A percentile compares a stretch with the other conserved stretches of the same genome.
Conservation (phyloP, 2,888 invertebrate genomes). For the Erannis defoliaria region DNA sequence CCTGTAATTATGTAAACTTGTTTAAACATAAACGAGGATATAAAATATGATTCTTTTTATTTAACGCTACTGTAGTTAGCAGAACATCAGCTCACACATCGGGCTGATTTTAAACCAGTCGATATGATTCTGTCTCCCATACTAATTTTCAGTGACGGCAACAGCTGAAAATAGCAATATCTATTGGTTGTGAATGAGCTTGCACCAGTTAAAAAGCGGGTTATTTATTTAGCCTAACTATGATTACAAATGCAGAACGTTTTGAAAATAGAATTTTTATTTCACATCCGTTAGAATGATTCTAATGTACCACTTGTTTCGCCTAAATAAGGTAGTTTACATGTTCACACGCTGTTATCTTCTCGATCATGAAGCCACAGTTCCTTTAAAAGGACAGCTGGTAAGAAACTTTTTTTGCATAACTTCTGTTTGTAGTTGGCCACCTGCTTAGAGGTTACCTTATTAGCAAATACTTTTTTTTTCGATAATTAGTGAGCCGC, state of each 20-base stretch:
- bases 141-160: not conserved
- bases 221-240: not conserved
- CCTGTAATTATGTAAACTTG: not conserved
- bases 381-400: conserved; percentile 24
- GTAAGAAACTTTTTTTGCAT: conserved; percentile 21
- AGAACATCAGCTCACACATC: not conserved
- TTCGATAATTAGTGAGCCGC: not conserved
- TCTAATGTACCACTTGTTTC: conserved; percentile 21
- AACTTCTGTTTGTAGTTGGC: conserved; percentile 3
- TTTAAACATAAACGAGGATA: not conserved
- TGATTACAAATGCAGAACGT: not conserved
- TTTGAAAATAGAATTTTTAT: conserved; percentile 12
- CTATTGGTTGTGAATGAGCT: not conserved
- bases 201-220: not conserved
- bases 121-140: not conserved
- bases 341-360: conserved; percentile 20
- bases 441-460: conserved; percentile 27
- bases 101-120: not conserved
- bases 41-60: not conserved
- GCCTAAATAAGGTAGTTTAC: conserved; percentile 33
- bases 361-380: conserved; percentile 18
- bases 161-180: not conserved
- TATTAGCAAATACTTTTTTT: conserved; percentile 13
- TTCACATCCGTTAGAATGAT: conserved; percentile 2
- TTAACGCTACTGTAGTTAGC: not conserved